Conservation (phyloP, 2,113 vertebrate genomes). For the Chionis minor region DNA sequence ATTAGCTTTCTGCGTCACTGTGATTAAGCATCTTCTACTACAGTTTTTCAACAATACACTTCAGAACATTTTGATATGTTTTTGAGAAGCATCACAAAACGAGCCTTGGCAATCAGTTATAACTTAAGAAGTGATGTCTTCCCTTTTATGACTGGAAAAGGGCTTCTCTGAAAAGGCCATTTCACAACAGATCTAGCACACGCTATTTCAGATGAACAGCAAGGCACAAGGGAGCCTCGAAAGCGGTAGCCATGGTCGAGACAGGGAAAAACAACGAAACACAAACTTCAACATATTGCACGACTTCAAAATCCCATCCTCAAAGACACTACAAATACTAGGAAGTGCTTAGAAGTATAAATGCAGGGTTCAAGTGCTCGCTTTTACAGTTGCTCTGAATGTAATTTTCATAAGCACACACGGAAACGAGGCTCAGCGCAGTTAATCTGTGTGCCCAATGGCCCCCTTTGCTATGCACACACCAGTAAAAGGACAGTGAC, state of each 20-base stretch:
- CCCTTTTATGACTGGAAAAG: not conserved
- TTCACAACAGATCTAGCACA: not conserved
- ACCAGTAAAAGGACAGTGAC: rapidly evolving
- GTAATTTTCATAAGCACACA: rapidly evolving
- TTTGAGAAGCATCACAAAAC: not conserved
- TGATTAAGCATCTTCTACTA: constrained; percentile 4
- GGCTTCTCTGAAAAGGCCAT: not conserved
- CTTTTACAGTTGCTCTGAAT: not conserved
- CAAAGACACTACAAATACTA: not conserved
- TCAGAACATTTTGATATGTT: not conserved
- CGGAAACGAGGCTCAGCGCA: rapidly evolving
- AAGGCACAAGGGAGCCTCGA: not conserved
- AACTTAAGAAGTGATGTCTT: not conserved
- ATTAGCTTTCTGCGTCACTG: not conserved
- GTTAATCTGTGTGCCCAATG: no score
- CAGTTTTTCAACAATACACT: not conserved
- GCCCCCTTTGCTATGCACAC: no score
- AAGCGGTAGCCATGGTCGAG: not conserved
- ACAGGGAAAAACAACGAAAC: not conserved
- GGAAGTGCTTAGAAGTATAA: not conserved
- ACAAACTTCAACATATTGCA: not conserved
- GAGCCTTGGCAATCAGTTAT: not conserved
- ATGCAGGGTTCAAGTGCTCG: not conserved
- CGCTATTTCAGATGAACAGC: not conserved
- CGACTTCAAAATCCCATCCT: not conserved